phyloP scores from a whole-genome alignment of 1,140 invertebrate species.

The Stratiolaelaps scimitus region DNA sequence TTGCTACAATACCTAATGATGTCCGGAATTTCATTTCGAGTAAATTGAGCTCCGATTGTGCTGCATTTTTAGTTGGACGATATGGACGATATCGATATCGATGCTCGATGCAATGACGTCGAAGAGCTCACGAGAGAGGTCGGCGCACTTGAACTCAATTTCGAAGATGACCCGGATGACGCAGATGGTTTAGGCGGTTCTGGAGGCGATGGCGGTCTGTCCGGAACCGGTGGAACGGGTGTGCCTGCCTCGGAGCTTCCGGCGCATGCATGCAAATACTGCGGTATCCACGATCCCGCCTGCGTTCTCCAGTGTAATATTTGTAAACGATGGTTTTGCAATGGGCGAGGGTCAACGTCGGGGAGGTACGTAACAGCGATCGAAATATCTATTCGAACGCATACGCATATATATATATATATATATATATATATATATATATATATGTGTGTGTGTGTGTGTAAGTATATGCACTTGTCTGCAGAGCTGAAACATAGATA shows the following conservation, averaged over 20 bases:
- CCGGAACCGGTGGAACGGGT: neutral
- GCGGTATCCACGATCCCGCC: slow-evolving; percentile 93
- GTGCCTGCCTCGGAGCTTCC: slow-evolving; percentile 55
- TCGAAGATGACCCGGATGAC: slow-evolving; percentile 62
- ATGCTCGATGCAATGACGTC: too few species aligned
- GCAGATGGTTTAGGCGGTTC: neutral
- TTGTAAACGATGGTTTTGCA: slow-evolving; percentile 99
- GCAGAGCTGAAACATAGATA: too few species aligned
- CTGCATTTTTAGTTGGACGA: too few species aligned
- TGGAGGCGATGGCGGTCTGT: slow-evolving; percentile 21
- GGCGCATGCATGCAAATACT: slow-evolving; percentile 89
- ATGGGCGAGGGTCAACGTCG: slow-evolving; percentile 91
- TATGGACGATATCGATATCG: too few species aligned
- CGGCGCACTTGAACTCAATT: slow-evolving; percentile 42
- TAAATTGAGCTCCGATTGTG: too few species aligned
- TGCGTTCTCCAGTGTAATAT: slow-evolving; percentile 96
- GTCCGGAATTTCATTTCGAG: too few species aligned
- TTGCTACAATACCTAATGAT: too few species aligned
- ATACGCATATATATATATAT: slow-evolving; percentile 29
- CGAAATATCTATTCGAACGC: too few species aligned
- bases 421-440: neutral
- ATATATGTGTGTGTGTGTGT: slow-evolving; percentile 26
- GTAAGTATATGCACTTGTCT: too few species aligned
- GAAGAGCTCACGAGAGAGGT: slow-evolving; percentile 41
- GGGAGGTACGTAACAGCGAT: slow-evolving; percentile 47